Conservation (phyloP, 2,797 vertebrate genomes). For the Macroramphosus scolopax region DNA sequence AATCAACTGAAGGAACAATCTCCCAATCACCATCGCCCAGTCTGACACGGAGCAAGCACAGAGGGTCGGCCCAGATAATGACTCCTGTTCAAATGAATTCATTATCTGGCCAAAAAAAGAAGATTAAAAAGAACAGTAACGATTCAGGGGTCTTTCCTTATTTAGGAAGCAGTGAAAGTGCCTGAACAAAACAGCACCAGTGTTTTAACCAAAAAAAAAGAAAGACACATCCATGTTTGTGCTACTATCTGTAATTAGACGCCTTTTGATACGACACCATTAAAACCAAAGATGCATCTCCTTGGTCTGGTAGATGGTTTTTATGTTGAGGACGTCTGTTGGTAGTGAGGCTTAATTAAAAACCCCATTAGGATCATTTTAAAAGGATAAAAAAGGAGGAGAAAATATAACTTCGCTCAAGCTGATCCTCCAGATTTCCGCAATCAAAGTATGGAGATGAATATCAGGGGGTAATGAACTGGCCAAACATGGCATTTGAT, state of each 20-base stretch:
- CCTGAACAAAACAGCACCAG: conserved; percentile 35
- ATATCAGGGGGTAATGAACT: conserved; percentile 50
- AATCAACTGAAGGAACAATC: conserved; percentile 54
- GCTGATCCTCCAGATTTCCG: conserved; percentile 61
- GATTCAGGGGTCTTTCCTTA: conserved; percentile 70
- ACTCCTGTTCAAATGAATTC: conserved; percentile 46
- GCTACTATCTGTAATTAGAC: conserved; percentile 61
- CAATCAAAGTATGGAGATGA: conserved; percentile 47
- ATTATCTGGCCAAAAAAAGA: conserved; percentile 20
- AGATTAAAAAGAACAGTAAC: conserved; percentile 6
- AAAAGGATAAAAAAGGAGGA: conserved; percentile 25
- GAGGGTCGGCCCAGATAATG: conserved; percentile 55
- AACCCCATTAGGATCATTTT: conserved; percentile 58
- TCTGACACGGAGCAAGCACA: conserved; percentile 46
- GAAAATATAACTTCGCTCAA: conserved; percentile 46
- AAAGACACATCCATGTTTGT: conserved; percentile 45
- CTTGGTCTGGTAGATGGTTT: conserved; percentile 63
- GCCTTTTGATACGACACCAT: conserved; percentile 58
- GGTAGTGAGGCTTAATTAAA: conserved; percentile 65
- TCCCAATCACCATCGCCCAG: conserved; percentile 30
- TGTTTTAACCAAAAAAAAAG: conserved; percentile 40
- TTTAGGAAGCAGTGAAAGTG: conserved; percentile 46
- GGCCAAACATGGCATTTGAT: conserved; percentile 47
- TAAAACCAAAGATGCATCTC: conserved; percentile 61
- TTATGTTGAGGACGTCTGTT: conserved; percentile 65